Percentiles rank a stretch among this genome's conserved stretches.
Conservation (phyloP, 2,797 vertebrate genomes). For the Sebastes diploproa region DNA sequence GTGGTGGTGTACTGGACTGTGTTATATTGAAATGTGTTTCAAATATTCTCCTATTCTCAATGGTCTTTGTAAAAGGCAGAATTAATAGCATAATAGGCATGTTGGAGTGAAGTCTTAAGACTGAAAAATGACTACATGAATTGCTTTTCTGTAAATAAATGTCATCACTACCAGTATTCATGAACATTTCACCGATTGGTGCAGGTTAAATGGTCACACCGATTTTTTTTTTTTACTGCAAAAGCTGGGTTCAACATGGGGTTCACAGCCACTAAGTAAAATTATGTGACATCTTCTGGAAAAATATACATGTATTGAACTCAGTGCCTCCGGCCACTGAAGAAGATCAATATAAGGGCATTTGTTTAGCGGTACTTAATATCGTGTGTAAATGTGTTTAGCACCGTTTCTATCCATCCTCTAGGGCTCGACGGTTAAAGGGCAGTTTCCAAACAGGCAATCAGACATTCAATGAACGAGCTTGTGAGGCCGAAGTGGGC, state of each 20-base stretch:
- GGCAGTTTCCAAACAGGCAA: constrained; percentile 45
- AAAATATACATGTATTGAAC: constrained; percentile 8
- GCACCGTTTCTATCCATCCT: constrained; percentile 28
- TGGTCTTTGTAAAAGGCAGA: neutral
- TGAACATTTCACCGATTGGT: neutral
- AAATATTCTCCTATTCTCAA: neutral
- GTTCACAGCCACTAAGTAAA: neutral
- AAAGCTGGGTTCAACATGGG: neutral
- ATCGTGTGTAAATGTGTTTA: constrained; percentile 38
- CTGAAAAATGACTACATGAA: neutral
- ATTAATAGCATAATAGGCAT: neutral
- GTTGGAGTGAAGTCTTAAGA: neutral
- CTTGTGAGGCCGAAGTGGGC: constrained; percentile 15
- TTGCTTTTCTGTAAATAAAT: neutral
- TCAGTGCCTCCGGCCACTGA: neutral
- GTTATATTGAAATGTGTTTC: neutral
- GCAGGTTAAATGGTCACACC: neutral
- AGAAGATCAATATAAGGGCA: constrained; percentile 38
- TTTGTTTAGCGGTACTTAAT: constrained; percentile 44
- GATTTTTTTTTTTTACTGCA: neutral
- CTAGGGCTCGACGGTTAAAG: constrained; percentile 26
- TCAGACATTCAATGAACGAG: constrained; percentile 49
- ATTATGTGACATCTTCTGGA: neutral
- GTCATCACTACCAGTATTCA: neutral
- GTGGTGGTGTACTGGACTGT: neutral